Base-by-base conservation (phyloP, 2,113 vertebrate genomes). In the Ammodytes marinus region DNA sequence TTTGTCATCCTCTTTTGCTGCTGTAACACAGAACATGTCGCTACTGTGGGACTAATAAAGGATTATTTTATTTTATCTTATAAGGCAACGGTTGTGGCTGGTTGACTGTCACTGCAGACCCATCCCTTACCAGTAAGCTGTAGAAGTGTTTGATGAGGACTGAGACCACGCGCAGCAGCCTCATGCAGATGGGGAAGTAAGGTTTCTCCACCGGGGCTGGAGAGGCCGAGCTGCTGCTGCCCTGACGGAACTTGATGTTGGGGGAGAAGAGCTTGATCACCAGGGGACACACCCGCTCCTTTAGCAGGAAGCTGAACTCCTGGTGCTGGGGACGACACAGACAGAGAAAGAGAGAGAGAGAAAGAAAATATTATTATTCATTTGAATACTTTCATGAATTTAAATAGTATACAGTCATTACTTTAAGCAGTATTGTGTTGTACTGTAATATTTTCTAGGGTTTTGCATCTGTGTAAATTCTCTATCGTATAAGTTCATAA, bases 181-280 rank as follows among this genome's bases (percentile, higher is more conserved):
- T 96, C 98, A 99, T 99, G 90, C 98, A 99, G 91, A 99, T 99
- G 84, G 98, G 98, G 85, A 99, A 99, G 76, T 99, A 99, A 0
- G 98, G 98, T 92, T 99, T 99, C 93, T 99, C 98, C 63, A 98
- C 96, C 17, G 98, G 97, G 42, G 96, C 97, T 8, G 98, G 98
- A 4, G 97, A 98, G 69, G 97, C 95, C 3, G 96, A 94, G 1
- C 96, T 95, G 77, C 91, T 95, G 78, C 96, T 96, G 83, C 98
- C 98, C 95, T 99, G 98, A 15, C 98, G 96, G 92, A 99, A 99
- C 91, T 99, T 99, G 92, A 99, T 99, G 95, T 99, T 99, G 91
- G 98, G 98, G 47, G 98, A 99, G 93, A 99, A 99, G 58, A 99
- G 98, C 92, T 99, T 99, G 92, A 99, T 99, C 91, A 99, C 98